Base-by-base conservation (phyloP, 2,888 invertebrate species). In the Timandra comae region DNA sequence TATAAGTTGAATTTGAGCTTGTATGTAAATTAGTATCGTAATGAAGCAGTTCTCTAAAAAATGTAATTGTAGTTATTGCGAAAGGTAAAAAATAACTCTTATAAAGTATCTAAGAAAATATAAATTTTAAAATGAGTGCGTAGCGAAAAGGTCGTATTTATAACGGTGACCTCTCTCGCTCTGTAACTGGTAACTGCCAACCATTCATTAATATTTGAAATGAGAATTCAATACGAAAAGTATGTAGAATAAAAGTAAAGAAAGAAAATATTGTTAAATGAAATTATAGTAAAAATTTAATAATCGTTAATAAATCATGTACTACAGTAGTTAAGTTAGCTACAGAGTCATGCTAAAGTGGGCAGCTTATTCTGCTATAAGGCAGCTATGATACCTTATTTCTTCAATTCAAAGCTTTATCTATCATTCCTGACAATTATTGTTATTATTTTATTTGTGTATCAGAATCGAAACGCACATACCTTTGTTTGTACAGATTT, bases 1-100 rank as follows among this genome's bases (percentile, higher is more conserved):
- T 76, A 77, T 82, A 85, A 81, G 76, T 82, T 82, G 77, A 81
- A 75, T 69, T 79, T 79, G 84, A 85, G 84, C 84, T 84, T 84
- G 73, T 80, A 79, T 71, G 64, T 77, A 79, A 56, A 67, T 51
- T 60, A 44, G 46, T 66, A 64, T 62, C 61, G 59, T 58, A 55
- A 16, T 60, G 58, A 53, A 55, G 63, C 66, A 53, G 56, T 64
- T 63, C 59, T 46, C 48, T 55, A 50, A 42, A 37, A 49, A 60
- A 52, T 50, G 16, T 16, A 5, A 45, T 55, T 45, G 57, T 63
- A 64, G 55, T 44, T 53, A 56, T 36, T 54, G 57, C 63, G 61
- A 61, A 63, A 49, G 53, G 57, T 53, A 58, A 56, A 59, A 50
- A 49, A 43, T 52, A 49, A 57, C 51, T 55, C 53, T 43, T 53